phyloP scores from a whole-genome alignment of 2,113 vertebrate species.

The Butorides virescens region DNA sequence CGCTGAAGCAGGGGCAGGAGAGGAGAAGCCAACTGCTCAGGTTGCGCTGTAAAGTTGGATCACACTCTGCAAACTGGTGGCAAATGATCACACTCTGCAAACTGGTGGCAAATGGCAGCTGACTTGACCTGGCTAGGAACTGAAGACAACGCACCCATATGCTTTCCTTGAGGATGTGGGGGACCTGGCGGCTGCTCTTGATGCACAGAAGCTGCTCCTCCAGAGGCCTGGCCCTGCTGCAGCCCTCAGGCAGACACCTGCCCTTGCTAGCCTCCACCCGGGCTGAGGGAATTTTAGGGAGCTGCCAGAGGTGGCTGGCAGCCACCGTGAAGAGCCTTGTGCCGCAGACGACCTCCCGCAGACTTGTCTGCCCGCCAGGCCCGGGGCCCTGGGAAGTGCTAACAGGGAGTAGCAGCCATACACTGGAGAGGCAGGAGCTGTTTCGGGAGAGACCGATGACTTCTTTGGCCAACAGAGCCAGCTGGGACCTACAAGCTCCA shows the following conservation, averaged over 20 bases:
- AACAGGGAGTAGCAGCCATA: not conserved
- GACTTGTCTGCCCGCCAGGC: not conserved
- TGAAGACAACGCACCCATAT: accelerated
- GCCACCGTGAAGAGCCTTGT: accelerated
- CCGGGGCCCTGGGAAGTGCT: not conserved
- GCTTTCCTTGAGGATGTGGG: not conserved
- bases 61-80: not conserved
- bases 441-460: accelerated
- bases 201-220: not conserved
- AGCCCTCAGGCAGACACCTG: not conserved
- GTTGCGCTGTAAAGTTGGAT: not conserved
- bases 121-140: not conserved
- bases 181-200: not conserved
- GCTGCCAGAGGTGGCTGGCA: not conserved
- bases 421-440: not conserved
- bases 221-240: not conserved
- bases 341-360: accelerated
- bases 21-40: not conserved
- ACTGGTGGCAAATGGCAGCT: not conserved
- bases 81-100: not conserved
- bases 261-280: accelerated
- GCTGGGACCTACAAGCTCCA: not conserved
- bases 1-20: accelerated
- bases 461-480: not conserved
- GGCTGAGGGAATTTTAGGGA: not conserved